phyloP scores from a whole-genome alignment of 2,888 invertebrate genomes.

The Agonum fuliginosum region DNA sequence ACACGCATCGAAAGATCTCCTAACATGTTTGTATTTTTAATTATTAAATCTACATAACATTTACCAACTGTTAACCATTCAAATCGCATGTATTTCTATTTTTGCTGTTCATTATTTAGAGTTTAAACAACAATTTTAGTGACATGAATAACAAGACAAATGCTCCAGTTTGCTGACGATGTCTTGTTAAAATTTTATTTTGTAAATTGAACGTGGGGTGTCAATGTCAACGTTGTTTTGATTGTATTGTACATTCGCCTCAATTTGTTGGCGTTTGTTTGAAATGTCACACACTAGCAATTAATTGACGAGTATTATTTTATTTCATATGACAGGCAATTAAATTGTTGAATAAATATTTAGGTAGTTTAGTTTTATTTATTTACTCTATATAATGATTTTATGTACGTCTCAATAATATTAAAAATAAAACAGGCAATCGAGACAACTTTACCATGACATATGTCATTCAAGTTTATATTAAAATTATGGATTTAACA shows the following conservation, averaged over 20 bases:
- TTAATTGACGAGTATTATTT: too few species aligned
- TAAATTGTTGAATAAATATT: too few species aligned
- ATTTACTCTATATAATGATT: too few species aligned
- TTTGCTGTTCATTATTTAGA: conserved; percentile 15
- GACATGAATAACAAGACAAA: conserved; percentile 9
- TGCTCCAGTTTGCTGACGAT: not conserved
- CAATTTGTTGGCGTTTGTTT: not conserved
- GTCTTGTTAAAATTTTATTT: conserved; percentile 38
- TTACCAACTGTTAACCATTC: too few species aligned
- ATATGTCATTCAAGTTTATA: too few species aligned
- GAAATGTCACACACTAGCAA: not conserved
- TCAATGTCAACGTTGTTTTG: conserved; percentile 24
- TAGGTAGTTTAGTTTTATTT: too few species aligned
- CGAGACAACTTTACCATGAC: too few species aligned
- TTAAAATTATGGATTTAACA: too few species aligned
- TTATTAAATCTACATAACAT: conserved; percentile 7
- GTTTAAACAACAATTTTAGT: conserved; percentile 5
- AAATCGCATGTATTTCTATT: conserved; percentile 8
- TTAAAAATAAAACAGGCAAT: too few species aligned
- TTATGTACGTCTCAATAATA: too few species aligned
- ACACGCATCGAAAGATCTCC: not conserved
- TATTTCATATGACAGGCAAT: too few species aligned
- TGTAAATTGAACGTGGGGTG: conserved; percentile 25
- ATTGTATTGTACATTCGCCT: conserved; percentile 1
- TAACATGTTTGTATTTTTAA: conserved; percentile 21